phyloP scores from a whole-genome alignment of 2,797 vertebrate genomes.

The Ctenochaetus hawaiiensis region DNA sequence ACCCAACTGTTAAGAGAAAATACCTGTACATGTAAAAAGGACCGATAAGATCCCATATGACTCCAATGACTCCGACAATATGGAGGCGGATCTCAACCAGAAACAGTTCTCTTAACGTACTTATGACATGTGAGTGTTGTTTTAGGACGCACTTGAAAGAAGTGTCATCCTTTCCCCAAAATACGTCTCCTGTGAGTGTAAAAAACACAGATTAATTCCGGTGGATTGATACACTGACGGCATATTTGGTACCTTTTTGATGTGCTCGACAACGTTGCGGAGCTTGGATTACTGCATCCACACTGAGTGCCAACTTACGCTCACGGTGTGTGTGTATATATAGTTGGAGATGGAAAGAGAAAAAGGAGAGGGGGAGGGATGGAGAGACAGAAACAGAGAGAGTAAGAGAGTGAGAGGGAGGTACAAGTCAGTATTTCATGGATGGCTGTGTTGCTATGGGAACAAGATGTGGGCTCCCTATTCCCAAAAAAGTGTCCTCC shows the following conservation, averaged over 20 bases:
- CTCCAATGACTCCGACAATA: too few relatives aligned
- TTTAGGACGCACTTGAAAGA: not conserved
- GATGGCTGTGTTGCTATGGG: conserved; percentile 90
- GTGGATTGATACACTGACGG: conserved; percentile 33
- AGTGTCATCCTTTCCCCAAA: not conserved
- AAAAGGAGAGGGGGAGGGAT: conserved; percentile 71
- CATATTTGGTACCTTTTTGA: conserved; percentile 57
- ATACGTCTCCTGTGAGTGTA: not conserved
- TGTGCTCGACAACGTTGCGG: conserved; percentile 68
- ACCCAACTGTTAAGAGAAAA: too few relatives aligned
- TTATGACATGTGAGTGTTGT: conserved; percentile 2
- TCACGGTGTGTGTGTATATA: conserved; percentile 65
- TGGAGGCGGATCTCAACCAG: too few relatives aligned
- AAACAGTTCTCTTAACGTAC: conserved; percentile 5
- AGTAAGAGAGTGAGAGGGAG: conserved; percentile 80
- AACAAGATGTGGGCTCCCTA: conserved; percentile 88
- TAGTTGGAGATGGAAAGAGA: conserved; percentile 71
- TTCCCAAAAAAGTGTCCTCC: conserved; percentile 87
- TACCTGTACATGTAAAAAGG: too few relatives aligned
- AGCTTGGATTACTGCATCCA: conserved; percentile 67
- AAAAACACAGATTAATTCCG: conserved; percentile 23
- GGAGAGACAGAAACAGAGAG: conserved; percentile 73
- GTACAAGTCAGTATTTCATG: conserved; percentile 86
- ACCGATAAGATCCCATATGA: too few relatives aligned
- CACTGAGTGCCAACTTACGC: conserved; percentile 68